Base-by-base conservation (phyloP, 2,888 invertebrate species). In the Smittia sp. region DNA sequence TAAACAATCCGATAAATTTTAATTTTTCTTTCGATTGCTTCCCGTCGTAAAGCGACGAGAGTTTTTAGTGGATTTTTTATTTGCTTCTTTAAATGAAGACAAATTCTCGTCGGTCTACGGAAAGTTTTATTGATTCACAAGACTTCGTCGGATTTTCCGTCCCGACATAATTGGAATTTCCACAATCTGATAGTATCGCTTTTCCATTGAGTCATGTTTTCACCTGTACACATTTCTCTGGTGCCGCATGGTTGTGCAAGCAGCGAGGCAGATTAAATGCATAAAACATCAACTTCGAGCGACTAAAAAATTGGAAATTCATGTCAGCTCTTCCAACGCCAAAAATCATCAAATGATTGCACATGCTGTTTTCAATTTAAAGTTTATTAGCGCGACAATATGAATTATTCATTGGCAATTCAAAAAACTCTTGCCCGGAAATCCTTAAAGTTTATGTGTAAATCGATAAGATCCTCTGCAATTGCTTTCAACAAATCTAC, bases 1-100 rank as follows among this genome's bases (percentile, higher is more conserved):
- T 69, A 69, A 69, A 69, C 69, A 69, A 69, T 46, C 69, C 46
- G 41, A 69, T 69, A 69, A 69, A 69, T 69, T 69, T 69, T 67
- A 41, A 41, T 52, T 54, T 46, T 27, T 69, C 27, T 41, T 63
- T 27, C 54, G 27, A 69, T 54, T 27, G 52, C 18, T 54, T 69
- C 54, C 69, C 9, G 32, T 65, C 32, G 25, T 65, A 65, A 27
- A 32, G 24, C 13, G 62, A 62, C 9, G 13, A 65, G 32, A 7
- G 25, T 65, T 65, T 25, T 22, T 65, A 27, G 58, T 65, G 25
- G 11, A 65, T 65, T 24, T 24, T 25, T 9, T 3, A 32, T 1
- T n/a, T n/a, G n/a, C n/a, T n/a, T n/a, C n/a, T 2, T 25, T 32
- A 65, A 65, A 65, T 65, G 65, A 65, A 65, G 25, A 65, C 27